Evolutionary conservation across 2,797 vertebrate genomes (phyloP).

Genomic region (Xiphorhynchus erythropygius): DNA sequence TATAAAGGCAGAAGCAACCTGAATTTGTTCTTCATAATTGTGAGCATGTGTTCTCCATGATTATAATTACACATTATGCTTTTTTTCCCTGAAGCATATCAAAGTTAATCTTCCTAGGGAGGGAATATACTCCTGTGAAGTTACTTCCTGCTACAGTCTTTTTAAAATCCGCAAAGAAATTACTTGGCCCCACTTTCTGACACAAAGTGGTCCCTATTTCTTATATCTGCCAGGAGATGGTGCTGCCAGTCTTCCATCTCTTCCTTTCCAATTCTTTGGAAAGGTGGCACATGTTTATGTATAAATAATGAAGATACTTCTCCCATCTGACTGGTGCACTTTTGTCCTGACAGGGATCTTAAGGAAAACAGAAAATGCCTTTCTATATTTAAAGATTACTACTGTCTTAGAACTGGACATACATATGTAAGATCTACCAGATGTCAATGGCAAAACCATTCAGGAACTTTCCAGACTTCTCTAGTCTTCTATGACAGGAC

Average conservation of each 20-base stretch:
- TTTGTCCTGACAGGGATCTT: neutral
- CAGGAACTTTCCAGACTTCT: neutral
- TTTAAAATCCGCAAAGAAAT: neutral
- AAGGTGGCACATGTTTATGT: neutral
- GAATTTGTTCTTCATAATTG: constrained; percentile 29
- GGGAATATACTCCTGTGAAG: neutral
- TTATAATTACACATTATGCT: neutral
- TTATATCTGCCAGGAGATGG: constrained; percentile 58
- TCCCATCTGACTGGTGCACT: neutral
- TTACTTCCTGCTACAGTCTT: constrained; percentile 19
- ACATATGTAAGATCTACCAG: neutral
- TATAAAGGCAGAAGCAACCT: neutral
- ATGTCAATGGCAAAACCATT: neutral
- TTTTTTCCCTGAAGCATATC: neutral
- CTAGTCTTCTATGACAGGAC: neutral
- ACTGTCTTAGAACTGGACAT: neutral
- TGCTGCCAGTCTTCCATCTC: constrained; percentile 48
- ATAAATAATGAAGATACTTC: neutral
- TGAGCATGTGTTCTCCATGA: neutral
- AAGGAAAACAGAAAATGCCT: neutral
- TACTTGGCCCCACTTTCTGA: neutral
- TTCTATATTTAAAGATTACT: neutral
- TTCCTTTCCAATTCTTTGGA: neutral
- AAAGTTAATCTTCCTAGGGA: neutral
- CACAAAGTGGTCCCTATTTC: neutral